Base-by-base conservation (phyloP, 1,140 invertebrate species). In the Mycetomoellerius zeteki region DNA sequence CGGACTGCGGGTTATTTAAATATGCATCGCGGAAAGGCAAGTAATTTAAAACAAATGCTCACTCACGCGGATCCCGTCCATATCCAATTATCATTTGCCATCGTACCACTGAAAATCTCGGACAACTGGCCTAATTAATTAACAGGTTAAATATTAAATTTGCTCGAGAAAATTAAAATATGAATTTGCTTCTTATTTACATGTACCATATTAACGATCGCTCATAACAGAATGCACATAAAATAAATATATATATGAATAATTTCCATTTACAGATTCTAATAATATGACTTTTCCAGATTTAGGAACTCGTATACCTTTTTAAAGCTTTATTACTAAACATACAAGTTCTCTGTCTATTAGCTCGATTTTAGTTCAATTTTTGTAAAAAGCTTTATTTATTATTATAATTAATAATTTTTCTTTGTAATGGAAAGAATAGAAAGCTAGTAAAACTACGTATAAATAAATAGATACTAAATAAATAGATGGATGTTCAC, bases 21-120 rank as follows among this genome's bases (percentile, higher is more conserved):
- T 85, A 64, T 78, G 60, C 47, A 85, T 50, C 47, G 73, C 60
- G 50, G 73, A 65, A 85, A 85, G 73, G 71, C 72, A 76, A 85
- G 62, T 85, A 67, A 85, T 78, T 85, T 84, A 84, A 75, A 84
- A 84, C 69, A 84, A 84, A 84, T 84, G 80, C 69, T 33, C 80
- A 73, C 37, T 84, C 80, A 72, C 37, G 56, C 24, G 54, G 6
- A 73, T 33, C 56, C 12, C 54, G 24, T 73, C 67, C 37, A 50
- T 75, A 75, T 84, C 37, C 56, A 84, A 84, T 84, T 75, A 84
- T 84, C 54, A 84, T 84, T 84, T 73, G 54, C 69, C 69, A 33
- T 84, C 47, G 14, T 50, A 33, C 37, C 54, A 37, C n/a, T 60
- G 80, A 75, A 84, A 84, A 84, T 84, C 80, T 84, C 80, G 80